These are phyloP conservation scores for Scomber colias DNA, from an alignment of 2,113 vertebrate species.

Conservation along the genomic window DNA sequence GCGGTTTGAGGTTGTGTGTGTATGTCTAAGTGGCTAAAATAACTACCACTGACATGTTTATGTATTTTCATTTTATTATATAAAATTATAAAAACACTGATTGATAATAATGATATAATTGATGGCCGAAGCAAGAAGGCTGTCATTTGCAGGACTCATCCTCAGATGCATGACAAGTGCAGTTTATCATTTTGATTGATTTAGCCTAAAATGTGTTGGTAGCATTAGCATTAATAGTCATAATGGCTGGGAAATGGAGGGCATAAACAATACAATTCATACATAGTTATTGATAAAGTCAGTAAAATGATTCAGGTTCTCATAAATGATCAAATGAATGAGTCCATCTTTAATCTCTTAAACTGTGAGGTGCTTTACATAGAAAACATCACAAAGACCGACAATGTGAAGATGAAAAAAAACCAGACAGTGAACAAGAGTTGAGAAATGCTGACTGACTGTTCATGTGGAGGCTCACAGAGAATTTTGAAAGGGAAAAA, in stretches of 20 bases:
- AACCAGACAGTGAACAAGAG: neutral
- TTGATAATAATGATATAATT: no score
- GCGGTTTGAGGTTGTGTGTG: neutral
- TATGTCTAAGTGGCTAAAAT: neutral
- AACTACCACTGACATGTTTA: neutral
- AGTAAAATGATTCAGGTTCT: neutral
- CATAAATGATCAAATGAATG: neutral
- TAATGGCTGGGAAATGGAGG: no score
- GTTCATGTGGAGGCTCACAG: conserved; percentile 8
- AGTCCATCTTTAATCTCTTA: neutral
- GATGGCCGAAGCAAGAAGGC: no score
- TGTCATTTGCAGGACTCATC: no score
- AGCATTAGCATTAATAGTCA: no score
- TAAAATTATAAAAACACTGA: no score
- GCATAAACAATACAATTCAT: no score
- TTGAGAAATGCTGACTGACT: conserved; percentile 2
- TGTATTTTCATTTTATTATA: no score
- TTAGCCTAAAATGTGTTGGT: no score
- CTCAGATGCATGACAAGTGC: no score
- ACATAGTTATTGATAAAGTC: neutral
- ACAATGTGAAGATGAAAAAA: neutral
- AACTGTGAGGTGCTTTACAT: neutral
- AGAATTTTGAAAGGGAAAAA: neutral
- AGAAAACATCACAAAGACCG: neutral
- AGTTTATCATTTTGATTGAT: no score